Conservation (phyloP, 2,797 vertebrate species). For the Paedocypris micromegethes region DNA sequence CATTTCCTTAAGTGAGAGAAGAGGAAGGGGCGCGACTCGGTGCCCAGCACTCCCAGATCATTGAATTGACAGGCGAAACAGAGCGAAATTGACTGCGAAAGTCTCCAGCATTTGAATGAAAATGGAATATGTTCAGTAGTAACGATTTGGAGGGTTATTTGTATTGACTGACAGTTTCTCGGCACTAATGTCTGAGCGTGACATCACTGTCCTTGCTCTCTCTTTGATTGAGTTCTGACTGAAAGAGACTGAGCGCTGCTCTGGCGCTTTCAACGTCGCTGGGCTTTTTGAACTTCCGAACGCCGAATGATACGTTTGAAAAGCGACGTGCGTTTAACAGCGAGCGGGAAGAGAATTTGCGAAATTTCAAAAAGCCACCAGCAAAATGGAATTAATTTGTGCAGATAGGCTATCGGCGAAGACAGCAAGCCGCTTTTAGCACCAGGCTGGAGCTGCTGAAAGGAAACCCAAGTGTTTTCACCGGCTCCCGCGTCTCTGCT, state of each 20-base stretch:
- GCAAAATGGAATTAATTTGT: constrained; percentile 11
- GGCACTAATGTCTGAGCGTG: constrained; percentile 24
- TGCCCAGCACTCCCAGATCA: constrained; percentile 16
- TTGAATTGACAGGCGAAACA: constrained; percentile 9
- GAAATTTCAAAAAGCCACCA: constrained; percentile 8
- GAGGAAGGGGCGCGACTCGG: constrained; percentile 14
- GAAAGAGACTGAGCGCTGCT: not conserved
- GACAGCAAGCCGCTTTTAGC: constrained; percentile 21
- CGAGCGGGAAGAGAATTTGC: not conserved
- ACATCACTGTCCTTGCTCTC: constrained; percentile 31
- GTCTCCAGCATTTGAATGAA: constrained; percentile 14
- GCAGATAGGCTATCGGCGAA: constrained; percentile 30
- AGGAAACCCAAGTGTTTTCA: constrained; percentile 3
- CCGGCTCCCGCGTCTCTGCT: constrained; percentile 31
- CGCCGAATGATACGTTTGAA: constrained; percentile 20
- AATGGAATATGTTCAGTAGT: constrained; percentile 19
- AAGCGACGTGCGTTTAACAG: constrained; percentile 15
- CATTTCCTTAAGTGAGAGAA: constrained; percentile 64
- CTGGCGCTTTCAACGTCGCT: constrained; percentile 17
- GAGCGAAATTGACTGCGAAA: not conserved
- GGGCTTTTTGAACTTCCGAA: constrained; percentile 10
- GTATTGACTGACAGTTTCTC: constrained; percentile 30
- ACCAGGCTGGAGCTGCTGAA: constrained; percentile 3
- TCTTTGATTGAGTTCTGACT: constrained; percentile 30
- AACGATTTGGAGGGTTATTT: constrained; percentile 33